Base-by-base conservation (phyloP, 2,888 invertebrate species). In the Dolichopus griseipennis region DNA sequence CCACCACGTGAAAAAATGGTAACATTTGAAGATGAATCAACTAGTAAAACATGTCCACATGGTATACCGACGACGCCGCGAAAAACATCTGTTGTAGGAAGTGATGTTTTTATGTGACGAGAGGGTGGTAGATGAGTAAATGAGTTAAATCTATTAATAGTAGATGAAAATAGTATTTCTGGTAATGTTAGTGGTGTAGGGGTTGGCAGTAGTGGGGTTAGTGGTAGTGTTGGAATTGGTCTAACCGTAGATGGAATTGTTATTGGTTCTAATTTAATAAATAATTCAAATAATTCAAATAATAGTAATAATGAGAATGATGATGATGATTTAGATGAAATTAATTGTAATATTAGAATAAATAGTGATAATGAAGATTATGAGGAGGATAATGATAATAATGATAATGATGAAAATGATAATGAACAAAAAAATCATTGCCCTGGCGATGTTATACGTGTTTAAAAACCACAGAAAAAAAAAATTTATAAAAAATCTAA, bases 31-130 rank as follows among this genome's bases (percentile, higher is more conserved):
- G 91, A 91, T 78, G 90, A 91, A 70, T 79, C 81, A 22, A 73
- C 73, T 34, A 73, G 75, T 21, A 71, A 74, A 1, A 77, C 76
- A 63, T 82, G 81, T 72, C 80, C 83, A 75, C 83, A 83, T 72
- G 80, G 80, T 18, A 76, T 82, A 75, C 79, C 80, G 71, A 77
- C 79, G 27, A 82, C 81, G 68, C 81, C 82, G 21, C 76, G 81
- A 22, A 81, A 81, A 70, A 71, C 72, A 10, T 66, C 61, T 12
- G 67, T 34, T 70, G 82, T 86, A 65, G 88, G 88, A 71, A 90
- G 87, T 69, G 91, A 91, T 79, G 88, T 91, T 74, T 92, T 91
- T 79, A 92, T 91, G 91, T 92, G 90, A 91, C 88, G 85, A 71
- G 78, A 78, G 73, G 75, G 76, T 67, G 73, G 75, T 67, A 76